Evolutionary conservation across 2,888 invertebrate species (phyloP).

Genomic region (Helicoverpa assulta): DNA sequence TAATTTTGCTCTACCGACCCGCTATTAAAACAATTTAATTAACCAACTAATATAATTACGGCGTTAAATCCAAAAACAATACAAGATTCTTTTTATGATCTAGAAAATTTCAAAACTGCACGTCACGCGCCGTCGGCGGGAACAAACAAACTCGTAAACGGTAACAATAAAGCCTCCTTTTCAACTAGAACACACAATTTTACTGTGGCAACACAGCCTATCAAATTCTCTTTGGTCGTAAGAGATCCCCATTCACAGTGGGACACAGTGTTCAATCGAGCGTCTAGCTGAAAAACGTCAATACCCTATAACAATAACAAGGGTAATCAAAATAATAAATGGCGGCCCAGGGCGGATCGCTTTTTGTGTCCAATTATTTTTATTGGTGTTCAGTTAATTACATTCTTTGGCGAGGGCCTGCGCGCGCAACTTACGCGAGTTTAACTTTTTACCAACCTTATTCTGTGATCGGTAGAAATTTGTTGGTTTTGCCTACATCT

Average conservation of each 20-base stretch:
- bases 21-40: constrained; percentile 41
- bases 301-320: constrained; percentile 82
- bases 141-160: constrained; percentile 76
- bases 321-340: constrained; percentile 87
- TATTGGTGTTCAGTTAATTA: constrained; percentile 87
- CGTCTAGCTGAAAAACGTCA: constrained; percentile 66
- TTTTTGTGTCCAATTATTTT: constrained; percentile 88
- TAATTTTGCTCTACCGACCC: constrained; percentile 8
- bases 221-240: constrained; percentile 12
- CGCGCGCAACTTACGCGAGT: constrained; percentile 67
- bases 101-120: constrained; percentile 63
- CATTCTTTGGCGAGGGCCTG: constrained; percentile 82
- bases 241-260: constrained; percentile 48
- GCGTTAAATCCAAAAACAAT: constrained; percentile 59
- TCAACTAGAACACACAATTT: constrained; percentile 53
- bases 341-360: constrained; percentile 80
- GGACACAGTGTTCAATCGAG: constrained; percentile 59
- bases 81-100: constrained; percentile 58
- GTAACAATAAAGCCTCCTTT: constrained; percentile 71
- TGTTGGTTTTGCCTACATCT: constrained; percentile 58
- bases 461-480: constrained; percentile 62
- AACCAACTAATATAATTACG: constrained; percentile 57
- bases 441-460: constrained; percentile 59
- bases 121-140: constrained; percentile 75
- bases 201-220: constrained; percentile 55